Evolutionary conservation across 2,113 vertebrate species (phyloP), one percentile per base, ranked within the genome.

Genomic region (Albula glossodonta): DNA sequence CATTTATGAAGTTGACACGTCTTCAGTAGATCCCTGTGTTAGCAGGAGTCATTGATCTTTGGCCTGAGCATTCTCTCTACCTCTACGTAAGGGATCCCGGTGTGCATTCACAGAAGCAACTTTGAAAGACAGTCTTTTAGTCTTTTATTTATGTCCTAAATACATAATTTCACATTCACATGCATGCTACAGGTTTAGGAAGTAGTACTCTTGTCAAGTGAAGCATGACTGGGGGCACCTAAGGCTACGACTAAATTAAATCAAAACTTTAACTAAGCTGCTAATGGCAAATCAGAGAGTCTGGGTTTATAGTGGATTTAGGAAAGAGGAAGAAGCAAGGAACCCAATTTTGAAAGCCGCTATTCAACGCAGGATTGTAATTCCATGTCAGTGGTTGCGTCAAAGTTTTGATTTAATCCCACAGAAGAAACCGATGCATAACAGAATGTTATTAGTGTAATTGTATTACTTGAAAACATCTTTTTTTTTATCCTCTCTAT

Each of bases 371-470:
- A 70, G 86, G 50, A 79, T 74, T 51, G 49, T 74, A 53, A 84
- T 87, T 86, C 87, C 84, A 83, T 86, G 87, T 90, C 84, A 84
- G 82, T 63, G 87, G 51, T 84, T 90, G 87, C 83, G 80, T 92
- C 88, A 91, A 86, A 89, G 82, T 89, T 91, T 83, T 88, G 83
- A 87, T 88, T 89, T 86, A 92, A 89, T 87, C 83, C 88, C 80
- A 63, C 80, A 86, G 85, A 93, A 78, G 87, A 91, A 90, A 91
- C 87, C 83, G 85, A 87, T 83, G 84, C 78, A 84, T 86, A 87
- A 86, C 86, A 79, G 84, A 89, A 93, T 89, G 81, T 85, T 85
- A 92, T 93, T 92, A 92, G 87, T 84, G 81, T 88, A 91, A 93
- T 92, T 88, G 78, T 56, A 89, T 91, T 89, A 90, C 52, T 82